Base-by-base conservation (phyloP, 1,140 invertebrate species). In the Neuroterus valhalla region DNA sequence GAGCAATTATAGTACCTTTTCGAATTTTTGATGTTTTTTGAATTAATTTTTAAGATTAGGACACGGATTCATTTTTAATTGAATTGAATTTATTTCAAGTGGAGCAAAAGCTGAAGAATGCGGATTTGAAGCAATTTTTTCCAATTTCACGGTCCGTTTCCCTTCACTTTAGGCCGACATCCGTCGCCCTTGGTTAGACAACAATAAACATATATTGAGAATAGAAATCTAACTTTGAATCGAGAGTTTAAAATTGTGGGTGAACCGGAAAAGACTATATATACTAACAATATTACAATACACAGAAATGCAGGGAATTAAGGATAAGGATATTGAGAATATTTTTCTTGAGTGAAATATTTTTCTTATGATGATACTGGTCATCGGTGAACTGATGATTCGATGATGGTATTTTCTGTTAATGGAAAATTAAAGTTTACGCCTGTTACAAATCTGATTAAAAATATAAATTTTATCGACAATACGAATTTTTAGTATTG, bases 291-390 rank as follows among this genome's bases (percentile, higher is more conserved):
- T 12, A 19, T 23, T 23, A 52, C 23, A 52, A 62, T 62, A 62
- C 11, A 55, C 21, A 31, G 52, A 62, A 62, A 62, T 62, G 52
- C 52, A 62, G 52, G 52, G 52, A 62, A 62, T 62, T 62, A 62
- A 62, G n/a, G 12, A 62, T 31, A 62, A 62, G 4, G 15, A 21
- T 21, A 62, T 26, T 62, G 26, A 62, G 15, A 26, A 12, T 62
- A 62, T 62, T 62, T 31, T 31, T 23, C 52, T 6, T 11, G 19
- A 62, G 23, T 11, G 23, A 62, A 62, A 62, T 62, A 31, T 62
- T 62, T 62, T 62, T 62, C 52, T 62, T 12, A 21, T 62, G 52
- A 31, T 26, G 52, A 62, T 26, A 21, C 21, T 62, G 17, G 19
- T 21, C 12, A 31, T 10, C 15, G 52, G 52, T 21, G 23, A 26